Conservation (phyloP, 2,888 invertebrate genomes). For the Xylota sylvarum region DNA sequence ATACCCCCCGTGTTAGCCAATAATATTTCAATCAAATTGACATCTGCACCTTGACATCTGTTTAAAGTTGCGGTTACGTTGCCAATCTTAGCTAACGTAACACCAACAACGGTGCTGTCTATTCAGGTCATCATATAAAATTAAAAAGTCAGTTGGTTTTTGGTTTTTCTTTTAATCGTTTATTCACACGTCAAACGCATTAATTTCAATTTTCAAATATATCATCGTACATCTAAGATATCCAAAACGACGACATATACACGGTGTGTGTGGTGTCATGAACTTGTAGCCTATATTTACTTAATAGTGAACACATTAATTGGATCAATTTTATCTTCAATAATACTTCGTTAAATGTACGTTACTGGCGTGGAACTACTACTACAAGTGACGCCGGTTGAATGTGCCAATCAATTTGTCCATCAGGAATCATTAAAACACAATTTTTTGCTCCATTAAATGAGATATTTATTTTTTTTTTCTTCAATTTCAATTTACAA, state of each 20-base stretch:
- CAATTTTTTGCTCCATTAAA: conserved; percentile 44
- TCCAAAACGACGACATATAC: neutral
- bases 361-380: conserved; percentile 35
- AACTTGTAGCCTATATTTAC: conserved; percentile 62
- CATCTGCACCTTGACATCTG: neutral
- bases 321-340: conserved; percentile 68
- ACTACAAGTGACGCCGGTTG: conserved; percentile 12
- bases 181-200: conserved; percentile 1
- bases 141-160: neutral
- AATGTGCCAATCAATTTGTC: conserved; percentile 74
- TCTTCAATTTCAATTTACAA: conserved; percentile 29
- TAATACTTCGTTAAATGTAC: conserved; percentile 59
- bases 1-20: neutral
- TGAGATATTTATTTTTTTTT: conserved; percentile 10
- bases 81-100: neutral
- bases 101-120: neutral
- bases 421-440: conserved; percentile 67
- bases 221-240: neutral
- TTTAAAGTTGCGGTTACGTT: neutral
- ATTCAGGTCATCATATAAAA: neutral
- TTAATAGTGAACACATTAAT: conserved; percentile 55
- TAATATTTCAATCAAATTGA: neutral
- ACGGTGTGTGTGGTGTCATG: conserved; percentile 44
- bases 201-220: conserved; percentile 9
- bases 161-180: neutral